Evolutionary conservation across 2,888 invertebrate species (phyloP).

Genomic region (Tenthredo notha): DNA sequence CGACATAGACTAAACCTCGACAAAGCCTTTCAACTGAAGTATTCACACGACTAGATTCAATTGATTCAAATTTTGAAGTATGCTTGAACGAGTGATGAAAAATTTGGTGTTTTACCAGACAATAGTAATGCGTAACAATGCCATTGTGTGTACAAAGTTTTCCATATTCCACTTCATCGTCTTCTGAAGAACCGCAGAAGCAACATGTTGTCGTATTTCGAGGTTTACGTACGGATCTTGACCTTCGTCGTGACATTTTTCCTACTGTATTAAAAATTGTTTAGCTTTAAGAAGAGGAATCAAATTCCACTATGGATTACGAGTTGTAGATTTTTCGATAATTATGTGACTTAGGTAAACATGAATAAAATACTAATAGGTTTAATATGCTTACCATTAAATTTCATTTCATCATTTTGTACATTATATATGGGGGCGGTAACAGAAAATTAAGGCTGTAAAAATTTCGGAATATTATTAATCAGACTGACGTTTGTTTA

Average conservation of each 20-base stretch:
- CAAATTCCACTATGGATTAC: too few relatives aligned
- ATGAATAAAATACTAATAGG: background rate
- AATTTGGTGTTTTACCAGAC: conserved; percentile 82
- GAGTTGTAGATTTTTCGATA: background rate
- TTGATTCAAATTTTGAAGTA: background rate
- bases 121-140: conserved; percentile 87
- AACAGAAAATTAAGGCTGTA: background rate
- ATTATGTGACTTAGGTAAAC: background rate
- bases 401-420: background rate
- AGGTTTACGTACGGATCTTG: background rate
- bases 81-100: background rate
- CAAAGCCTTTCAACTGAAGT: conserved; percentile 9
- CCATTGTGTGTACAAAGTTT: conserved; percentile 81
- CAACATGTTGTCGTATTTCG: conserved; percentile 77
- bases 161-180: conserved; percentile 81
- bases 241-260: conserved; percentile 38
- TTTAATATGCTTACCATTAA: background rate
- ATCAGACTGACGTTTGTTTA: background rate
- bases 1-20: background rate
- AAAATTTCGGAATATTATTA: background rate
- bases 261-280: background rate
- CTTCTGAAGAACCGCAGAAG: conserved; percentile 80
- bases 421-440: background rate
- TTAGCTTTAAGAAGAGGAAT: background rate
- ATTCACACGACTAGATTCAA: background rate